A percentile compares a stretch with the other conserved stretches of the same genome.
Evolutionary conservation across 2,113 vertebrate species (phyloP).

Genomic region (Fregetta grallaria): DNA sequence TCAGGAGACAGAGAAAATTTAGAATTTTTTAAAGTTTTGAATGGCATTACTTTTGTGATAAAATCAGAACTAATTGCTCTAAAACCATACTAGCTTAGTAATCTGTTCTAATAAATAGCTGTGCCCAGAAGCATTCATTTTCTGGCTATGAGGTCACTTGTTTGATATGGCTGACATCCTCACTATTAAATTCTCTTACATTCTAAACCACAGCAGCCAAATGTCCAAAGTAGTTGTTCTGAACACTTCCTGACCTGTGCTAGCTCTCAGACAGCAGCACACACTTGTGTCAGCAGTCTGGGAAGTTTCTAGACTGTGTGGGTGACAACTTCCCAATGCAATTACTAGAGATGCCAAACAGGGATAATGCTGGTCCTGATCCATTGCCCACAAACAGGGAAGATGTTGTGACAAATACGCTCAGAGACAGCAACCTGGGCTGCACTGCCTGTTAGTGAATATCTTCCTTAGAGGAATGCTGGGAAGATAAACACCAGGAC

Average conservation of each 20-base stretch:
- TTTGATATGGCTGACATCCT: background rate
- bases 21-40: background rate
- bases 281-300: accelerated
- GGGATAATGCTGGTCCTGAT: background rate
- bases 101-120: background rate
- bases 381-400: background rate
- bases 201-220: background rate
- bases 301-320: background rate
- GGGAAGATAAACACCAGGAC: background rate
- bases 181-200: accelerated
- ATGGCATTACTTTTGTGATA: background rate
- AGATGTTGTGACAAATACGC: background rate
- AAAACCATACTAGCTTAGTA: background rate
- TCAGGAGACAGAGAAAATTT: background rate
- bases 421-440: background rate
- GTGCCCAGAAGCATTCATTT: background rate
- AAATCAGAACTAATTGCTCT: background rate
- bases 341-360: background rate
- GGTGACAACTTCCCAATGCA: background rate
- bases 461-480: background rate
- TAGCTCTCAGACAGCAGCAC: background rate
- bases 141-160: background rate
- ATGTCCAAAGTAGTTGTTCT: background rate
- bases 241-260: background rate
- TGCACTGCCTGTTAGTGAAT: background rate